Conservation (phyloP, 2,888 invertebrate genomes). For the Meloe dianella region DNA sequence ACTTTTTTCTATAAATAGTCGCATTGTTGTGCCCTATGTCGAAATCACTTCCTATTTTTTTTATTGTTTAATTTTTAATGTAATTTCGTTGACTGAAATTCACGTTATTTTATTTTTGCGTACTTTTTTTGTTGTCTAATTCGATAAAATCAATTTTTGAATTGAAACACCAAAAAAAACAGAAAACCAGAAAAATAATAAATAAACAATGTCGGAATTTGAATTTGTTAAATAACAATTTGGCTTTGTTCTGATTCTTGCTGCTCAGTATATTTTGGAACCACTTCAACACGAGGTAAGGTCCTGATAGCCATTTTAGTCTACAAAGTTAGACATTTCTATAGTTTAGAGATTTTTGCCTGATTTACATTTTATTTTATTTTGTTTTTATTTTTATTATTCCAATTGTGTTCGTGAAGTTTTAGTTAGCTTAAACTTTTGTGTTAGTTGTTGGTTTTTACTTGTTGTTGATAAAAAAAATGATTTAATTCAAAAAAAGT, state of each 20-base stretch:
- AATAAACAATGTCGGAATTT: constrained; percentile 18
- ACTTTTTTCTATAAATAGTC: constrained; percentile 46
- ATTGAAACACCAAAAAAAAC: constrained; percentile 8
- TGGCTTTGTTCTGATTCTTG: constrained; percentile 62
- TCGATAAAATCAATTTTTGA: constrained; percentile 13
- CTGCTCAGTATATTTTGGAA: constrained; percentile 98
- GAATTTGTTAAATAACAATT: constrained; percentile 39
- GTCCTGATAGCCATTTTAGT: constrained; percentile 50
- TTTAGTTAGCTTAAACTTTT: constrained; percentile 53
- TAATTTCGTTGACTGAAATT: constrained; percentile 48
- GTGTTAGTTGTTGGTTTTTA: constrained; percentile 25
- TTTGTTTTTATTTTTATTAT: constrained; percentile 38
- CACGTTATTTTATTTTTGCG: constrained; percentile 40
- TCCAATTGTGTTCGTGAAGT: constrained; percentile 58
- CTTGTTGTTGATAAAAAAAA: constrained; percentile 8
- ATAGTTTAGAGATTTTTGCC: constrained; percentile 27
- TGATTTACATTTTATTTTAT: constrained; percentile 24
- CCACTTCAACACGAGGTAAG: constrained; percentile 99
- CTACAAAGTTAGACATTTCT: constrained; percentile 44
- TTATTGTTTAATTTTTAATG: constrained; percentile 41
- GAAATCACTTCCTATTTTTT: constrained; percentile 62
- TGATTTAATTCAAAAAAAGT: neutral
- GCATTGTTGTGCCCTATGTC: constrained; percentile 87
- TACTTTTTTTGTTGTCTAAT: constrained; percentile 35
- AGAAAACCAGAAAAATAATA: constrained; percentile 21